Conservation (phyloP, 2,888 invertebrate species). For the Melanotus villosus region DNA sequence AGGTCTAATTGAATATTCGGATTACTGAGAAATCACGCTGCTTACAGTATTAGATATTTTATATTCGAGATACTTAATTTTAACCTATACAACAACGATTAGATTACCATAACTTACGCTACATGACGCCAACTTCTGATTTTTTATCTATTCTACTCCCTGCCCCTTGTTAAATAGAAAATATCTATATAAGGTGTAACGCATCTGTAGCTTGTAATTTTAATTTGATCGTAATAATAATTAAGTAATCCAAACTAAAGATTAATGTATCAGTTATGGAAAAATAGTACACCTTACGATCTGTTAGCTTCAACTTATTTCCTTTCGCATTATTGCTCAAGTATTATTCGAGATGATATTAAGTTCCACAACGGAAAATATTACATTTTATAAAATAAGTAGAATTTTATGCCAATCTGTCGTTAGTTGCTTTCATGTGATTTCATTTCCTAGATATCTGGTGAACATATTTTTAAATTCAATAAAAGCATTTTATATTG, state of each 20-base stretch:
- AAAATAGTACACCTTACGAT: too few relatives aligned
- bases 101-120: conserved; percentile 41
- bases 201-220: conserved; percentile 22
- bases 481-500: conserved; percentile 36
- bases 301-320: too few relatives aligned
- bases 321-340: too few relatives aligned
- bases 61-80: conserved; percentile 23
- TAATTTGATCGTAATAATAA: conserved; percentile 21
- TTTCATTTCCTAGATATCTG: conserved; percentile 22
- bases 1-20: conserved; percentile 42
- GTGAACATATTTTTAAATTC: conserved; percentile 32
- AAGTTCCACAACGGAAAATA: too few relatives aligned
- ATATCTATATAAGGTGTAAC: conserved; percentile 14
- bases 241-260: conserved; percentile 6
- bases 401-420: too few relatives aligned
- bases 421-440: neutral
- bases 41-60: conserved; percentile 33
- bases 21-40: conserved; percentile 41
- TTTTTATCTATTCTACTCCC: conserved; percentile 24
- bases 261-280: neutral
- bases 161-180: conserved; percentile 27
- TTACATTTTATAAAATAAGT: too few relatives aligned
- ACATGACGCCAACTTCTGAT: conserved; percentile 34
- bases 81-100: conserved; percentile 33
- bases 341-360: too few relatives aligned